Conservation (phyloP, 2,113 vertebrate species). For the Apteryx mantelli region DNA sequence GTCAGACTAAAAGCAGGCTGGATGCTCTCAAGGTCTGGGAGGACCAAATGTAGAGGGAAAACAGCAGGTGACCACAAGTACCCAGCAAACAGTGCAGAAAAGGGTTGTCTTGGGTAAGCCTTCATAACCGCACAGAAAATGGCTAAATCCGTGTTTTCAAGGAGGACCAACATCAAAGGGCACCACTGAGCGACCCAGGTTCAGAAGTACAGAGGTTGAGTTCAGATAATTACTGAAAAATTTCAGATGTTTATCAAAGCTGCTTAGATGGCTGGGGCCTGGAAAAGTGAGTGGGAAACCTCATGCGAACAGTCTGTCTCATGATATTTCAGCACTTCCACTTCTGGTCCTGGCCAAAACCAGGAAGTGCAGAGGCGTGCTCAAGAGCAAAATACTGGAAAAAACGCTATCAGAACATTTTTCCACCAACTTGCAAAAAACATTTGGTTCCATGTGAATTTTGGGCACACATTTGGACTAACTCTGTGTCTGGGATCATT, state of each 20-base stretch:
- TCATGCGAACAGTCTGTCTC: constrained; percentile 3
- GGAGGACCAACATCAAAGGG: neutral
- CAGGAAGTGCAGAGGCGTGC: constrained; percentile 32
- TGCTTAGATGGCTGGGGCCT: neutral
- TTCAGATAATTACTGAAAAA: neutral
- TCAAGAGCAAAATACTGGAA: neutral
- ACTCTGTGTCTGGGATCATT: neutral
- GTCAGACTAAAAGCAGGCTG: neutral
- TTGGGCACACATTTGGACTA: neutral
- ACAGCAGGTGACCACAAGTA: neutral
- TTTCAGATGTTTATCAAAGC: neutral
- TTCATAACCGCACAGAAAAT: fast-evolving
- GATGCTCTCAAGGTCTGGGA: neutral
- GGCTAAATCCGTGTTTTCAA: too few relatives aligned
- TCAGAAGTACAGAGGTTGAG: neutral
- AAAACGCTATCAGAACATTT: neutral
- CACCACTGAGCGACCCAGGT: neutral
- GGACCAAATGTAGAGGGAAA: neutral
- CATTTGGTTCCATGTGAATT: neutral
- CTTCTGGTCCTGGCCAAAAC: constrained; percentile 17
- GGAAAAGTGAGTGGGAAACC: neutral
- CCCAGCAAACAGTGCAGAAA: neutral
- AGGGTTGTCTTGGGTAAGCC: neutral
- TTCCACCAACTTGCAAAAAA: neutral
- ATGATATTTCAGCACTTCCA: constrained; percentile 25